These are phyloP conservation scores for Chloroceryle amazona DNA, from an alignment of 2,797 vertebrate species.

Conservation along the genomic window DNA sequence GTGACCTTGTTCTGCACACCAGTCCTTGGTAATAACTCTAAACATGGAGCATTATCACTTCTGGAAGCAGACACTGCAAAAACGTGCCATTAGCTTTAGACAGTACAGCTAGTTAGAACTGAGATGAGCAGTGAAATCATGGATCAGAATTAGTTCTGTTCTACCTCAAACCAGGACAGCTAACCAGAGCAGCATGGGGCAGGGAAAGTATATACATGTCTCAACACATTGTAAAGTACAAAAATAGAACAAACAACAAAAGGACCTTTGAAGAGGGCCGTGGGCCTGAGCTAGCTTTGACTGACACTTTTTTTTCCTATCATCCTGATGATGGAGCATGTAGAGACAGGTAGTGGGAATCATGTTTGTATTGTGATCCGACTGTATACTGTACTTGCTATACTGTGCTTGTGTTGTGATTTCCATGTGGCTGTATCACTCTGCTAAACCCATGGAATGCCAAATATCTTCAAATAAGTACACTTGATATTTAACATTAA, in stretches of 20 bases:
- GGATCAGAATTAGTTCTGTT: too few relatives aligned
- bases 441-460: neutral
- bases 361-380: neutral
- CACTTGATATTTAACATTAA: neutral
- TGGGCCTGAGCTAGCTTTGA: neutral
- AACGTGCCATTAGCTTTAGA: too few relatives aligned
- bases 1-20: too few relatives aligned
- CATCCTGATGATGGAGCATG: neutral
- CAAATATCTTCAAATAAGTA: neutral
- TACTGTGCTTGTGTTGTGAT: neutral
- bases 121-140: too few relatives aligned
- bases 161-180: too few relatives aligned
- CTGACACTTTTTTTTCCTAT: neutral
- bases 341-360: neutral
- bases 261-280: neutral
- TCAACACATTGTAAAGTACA: neutral
- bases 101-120: too few relatives aligned
- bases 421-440: neutral
- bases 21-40: too few relatives aligned
- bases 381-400: neutral
- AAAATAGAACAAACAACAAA: neutral
- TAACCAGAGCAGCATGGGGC: neutral
- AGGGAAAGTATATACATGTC: neutral
- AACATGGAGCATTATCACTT: too few relatives aligned
- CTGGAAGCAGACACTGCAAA: too few relatives aligned